Evolutionary conservation across 2,888 invertebrate species (phyloP).

Genomic region (Sussaba pulchella): DNA sequence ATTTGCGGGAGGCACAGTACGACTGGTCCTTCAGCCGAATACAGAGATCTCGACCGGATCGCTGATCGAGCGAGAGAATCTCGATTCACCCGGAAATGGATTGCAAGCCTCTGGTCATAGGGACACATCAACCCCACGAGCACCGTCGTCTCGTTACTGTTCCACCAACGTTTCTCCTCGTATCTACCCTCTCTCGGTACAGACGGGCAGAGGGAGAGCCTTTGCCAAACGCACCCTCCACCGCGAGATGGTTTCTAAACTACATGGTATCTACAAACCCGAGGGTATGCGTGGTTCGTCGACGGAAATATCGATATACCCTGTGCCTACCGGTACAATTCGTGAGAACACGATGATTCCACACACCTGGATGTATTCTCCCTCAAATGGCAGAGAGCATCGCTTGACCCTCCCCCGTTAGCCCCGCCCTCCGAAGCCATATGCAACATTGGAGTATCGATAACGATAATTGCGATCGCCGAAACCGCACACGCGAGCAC

Average conservation of each 20-base stretch:
- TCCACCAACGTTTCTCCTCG: conserved; percentile 37
- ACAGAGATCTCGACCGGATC: conserved; percentile 32
- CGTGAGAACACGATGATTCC: conserved; percentile 58
- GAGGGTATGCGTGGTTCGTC: conserved; percentile 22
- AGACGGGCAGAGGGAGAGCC: not conserved
- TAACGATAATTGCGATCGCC: conserved; percentile 75
- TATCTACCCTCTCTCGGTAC: not conserved
- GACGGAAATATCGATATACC: conserved; percentile 30
- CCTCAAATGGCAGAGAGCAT: conserved; percentile 57
- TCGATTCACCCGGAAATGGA: conserved; percentile 53
- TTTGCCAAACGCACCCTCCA: not conserved
- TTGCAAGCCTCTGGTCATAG: conserved; percentile 52
- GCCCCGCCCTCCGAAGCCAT: not conserved
- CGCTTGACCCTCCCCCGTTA: conserved; percentile 21
- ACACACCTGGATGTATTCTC: conserved; percentile 64
- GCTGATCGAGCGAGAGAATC: conserved; percentile 44
- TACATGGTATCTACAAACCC: conserved; percentile 20
- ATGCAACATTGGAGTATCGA: conserved; percentile 72
- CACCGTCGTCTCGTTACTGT: conserved; percentile 31
- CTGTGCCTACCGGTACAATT: conserved; percentile 19
- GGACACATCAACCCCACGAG: conserved; percentile 22
- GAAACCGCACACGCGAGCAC: conserved; percentile 60
- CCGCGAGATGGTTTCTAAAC: conserved; percentile 16
- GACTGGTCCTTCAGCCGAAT: conserved; percentile 13
- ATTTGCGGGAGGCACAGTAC: conserved; percentile 32